Evolutionary conservation across 2,113 vertebrate genomes (phyloP).

Genomic region (Nansenia antarctica): DNA sequence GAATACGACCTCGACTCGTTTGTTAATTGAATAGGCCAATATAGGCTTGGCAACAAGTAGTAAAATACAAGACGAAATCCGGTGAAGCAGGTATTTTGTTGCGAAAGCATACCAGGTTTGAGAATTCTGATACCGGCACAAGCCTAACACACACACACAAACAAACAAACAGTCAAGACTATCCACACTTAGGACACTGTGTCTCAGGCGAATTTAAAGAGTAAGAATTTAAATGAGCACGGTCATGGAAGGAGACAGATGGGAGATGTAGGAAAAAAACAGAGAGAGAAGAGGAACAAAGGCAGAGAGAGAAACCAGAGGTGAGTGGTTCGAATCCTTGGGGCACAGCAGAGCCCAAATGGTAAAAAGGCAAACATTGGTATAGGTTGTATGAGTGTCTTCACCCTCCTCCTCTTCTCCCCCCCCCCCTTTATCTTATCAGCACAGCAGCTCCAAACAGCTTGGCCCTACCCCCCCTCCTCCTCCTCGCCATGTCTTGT

Average conservation of each 20-base stretch:
- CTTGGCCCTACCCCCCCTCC: slow-evolving; percentile 32
- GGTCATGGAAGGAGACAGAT: slow-evolving; percentile 40
- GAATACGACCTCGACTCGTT: too few species aligned
- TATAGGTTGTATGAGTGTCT: slow-evolving; percentile 50
- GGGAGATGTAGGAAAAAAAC: neutral
- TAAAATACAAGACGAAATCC: too few species aligned
- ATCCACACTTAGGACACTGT: slow-evolving; percentile 29
- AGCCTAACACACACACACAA: neutral
- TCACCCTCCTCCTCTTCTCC: slow-evolving; percentile 39
- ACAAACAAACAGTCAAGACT: neutral
- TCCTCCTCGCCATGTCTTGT: slow-evolving; percentile 60
- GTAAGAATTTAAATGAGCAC: slow-evolving; percentile 41
- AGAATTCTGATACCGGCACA: too few species aligned
- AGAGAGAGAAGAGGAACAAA: slow-evolving; percentile 27
- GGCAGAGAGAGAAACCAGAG: slow-evolving; percentile 49
- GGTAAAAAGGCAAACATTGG: slow-evolving; percentile 51
- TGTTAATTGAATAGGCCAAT: too few species aligned
- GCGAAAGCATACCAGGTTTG: too few species aligned
- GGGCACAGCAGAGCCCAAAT: slow-evolving; percentile 49
- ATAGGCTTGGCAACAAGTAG: too few species aligned
- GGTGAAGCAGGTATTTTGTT: too few species aligned
- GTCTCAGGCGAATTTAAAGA: slow-evolving; percentile 48
- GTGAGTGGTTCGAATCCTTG: slow-evolving; percentile 64
- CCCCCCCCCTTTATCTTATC: slow-evolving; percentile 47
- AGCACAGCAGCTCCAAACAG: slow-evolving; percentile 56